These are phyloP conservation scores for Euplexia lucipara DNA, from an alignment of 2,888 invertebrate species.

Conservation along the genomic window DNA sequence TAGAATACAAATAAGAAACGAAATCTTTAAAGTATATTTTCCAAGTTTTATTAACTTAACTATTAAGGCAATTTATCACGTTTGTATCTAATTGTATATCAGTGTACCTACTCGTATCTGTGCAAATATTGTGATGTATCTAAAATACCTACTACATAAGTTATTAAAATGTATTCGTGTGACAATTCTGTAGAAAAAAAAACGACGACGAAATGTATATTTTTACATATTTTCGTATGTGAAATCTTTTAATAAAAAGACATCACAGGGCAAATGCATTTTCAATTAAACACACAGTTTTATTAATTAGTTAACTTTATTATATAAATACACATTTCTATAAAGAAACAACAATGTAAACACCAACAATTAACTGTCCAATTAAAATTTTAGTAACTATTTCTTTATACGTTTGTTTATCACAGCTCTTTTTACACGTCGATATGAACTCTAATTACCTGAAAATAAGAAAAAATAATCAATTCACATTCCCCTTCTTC, in stretches of 20 bases:
- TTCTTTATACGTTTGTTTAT: slow-evolving; percentile 73
- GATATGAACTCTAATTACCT: slow-evolving; percentile 61
- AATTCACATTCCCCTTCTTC: too few relatives aligned
- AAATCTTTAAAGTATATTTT: slow-evolving; percentile 18
- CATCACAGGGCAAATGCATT: slow-evolving; percentile 64
- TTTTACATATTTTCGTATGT: slow-evolving; percentile 75
- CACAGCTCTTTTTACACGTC: slow-evolving; percentile 81
- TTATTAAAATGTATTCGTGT: slow-evolving; percentile 58
- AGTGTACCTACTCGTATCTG: slow-evolving; percentile 54
- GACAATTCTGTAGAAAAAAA: slow-evolving; percentile 64
- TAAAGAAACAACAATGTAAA: slow-evolving; percentile 60
- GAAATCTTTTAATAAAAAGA: slow-evolving; percentile 75
- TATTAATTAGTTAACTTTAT: slow-evolving; percentile 66
- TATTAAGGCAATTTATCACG: slow-evolving; percentile 48
- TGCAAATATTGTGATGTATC: slow-evolving; percentile 65
- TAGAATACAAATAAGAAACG: slow-evolving; percentile 47
- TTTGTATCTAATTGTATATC: slow-evolving; percentile 58
- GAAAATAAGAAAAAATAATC: slow-evolving; percentile 45
- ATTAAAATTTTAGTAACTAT: slow-evolving; percentile 61
- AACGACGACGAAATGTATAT: slow-evolving; percentile 69
- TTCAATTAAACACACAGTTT: slow-evolving; percentile 64
- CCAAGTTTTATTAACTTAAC: slow-evolving; percentile 22
- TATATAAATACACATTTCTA: slow-evolving; percentile 70
- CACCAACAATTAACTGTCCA: slow-evolving; percentile 61
- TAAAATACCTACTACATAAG: slow-evolving; percentile 50